Evolutionary conservation across 2,797 vertebrate genomes (phyloP).

Genomic region (Malurus leucopterus): DNA sequence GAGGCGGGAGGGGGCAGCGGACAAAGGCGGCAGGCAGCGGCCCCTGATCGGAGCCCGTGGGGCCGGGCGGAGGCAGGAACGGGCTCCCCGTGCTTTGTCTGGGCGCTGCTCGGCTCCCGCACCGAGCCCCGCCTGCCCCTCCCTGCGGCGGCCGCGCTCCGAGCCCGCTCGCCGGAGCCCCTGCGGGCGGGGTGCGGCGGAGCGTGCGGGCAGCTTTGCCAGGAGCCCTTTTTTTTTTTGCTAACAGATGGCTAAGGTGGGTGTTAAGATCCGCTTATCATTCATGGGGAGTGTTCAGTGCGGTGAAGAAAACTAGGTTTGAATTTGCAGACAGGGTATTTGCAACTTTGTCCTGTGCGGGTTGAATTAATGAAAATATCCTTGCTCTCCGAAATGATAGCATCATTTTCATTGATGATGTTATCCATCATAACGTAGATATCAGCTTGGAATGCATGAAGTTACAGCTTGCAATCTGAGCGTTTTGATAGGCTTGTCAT

Average conservation of each 20-base stretch:
- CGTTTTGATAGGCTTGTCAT: background rate
- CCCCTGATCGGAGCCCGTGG: background rate
- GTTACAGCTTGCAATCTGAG: background rate
- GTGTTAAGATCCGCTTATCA: background rate
- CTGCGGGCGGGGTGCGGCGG: background rate
- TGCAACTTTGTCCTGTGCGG: background rate
- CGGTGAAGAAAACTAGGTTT: background rate
- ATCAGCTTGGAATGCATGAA: background rate
- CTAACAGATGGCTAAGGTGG: background rate
- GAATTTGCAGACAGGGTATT: background rate
- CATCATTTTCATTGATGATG: background rate
- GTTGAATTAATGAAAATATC: background rate
- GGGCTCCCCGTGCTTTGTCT: background rate
- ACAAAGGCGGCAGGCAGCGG: background rate
- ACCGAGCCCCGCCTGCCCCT: background rate
- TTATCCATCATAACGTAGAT: background rate
- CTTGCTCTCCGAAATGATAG: rapidly evolving
- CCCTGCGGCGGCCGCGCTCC: background rate
- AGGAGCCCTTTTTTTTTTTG: background rate
- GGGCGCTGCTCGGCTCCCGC: background rate
- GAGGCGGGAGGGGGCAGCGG: background rate
- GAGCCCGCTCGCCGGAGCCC: background rate
- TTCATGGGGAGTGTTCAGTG: background rate
- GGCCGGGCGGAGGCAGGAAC: background rate
- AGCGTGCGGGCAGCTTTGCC: background rate